These are phyloP conservation scores for Tinea pellionella DNA, from an alignment of 2,888 invertebrate genomes.

Conservation along the genomic window DNA sequence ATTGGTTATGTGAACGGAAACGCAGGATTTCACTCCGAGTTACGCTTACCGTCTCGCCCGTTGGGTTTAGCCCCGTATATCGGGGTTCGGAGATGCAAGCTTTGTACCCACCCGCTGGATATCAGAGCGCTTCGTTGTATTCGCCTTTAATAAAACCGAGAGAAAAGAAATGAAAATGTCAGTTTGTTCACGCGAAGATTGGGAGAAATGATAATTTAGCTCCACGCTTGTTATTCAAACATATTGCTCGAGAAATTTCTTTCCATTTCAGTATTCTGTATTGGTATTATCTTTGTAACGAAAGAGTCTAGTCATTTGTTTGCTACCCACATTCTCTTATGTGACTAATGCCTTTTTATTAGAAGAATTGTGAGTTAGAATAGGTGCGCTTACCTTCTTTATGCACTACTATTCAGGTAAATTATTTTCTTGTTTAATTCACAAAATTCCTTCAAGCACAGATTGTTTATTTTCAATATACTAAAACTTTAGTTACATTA, in stretches of 20 bases:
- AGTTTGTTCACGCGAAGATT: conserved; percentile 18
- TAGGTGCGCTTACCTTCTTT: background rate
- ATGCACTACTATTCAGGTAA: background rate
- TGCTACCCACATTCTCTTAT: background rate
- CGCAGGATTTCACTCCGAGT: conserved; percentile 51
- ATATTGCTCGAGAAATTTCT: conserved; percentile 13
- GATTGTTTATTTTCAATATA: background rate
- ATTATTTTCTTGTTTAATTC: too few relatives aligned
- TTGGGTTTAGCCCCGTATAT: conserved; percentile 36
- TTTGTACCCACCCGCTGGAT: conserved; percentile 34
- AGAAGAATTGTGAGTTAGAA: background rate
- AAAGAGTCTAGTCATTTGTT: background rate
- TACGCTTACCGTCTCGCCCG: conserved; percentile 39
- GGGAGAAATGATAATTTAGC: conserved; percentile 16
- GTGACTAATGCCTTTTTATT: background rate
- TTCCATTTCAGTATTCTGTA: background rate
- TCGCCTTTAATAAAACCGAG: conserved; percentile 38
- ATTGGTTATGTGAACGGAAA: conserved; percentile 46
- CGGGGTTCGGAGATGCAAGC: conserved; percentile 30
- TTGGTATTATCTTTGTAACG: conserved; percentile 8
- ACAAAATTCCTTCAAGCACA: background rate
- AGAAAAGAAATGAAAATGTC: conserved; percentile 32
- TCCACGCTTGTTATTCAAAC: conserved; percentile 6
- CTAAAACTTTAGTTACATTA: conserved; percentile 31
- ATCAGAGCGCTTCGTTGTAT: conserved; percentile 35